Conservation (phyloP, 2,113 vertebrate genomes). For the Perca schrenkii region DNA sequence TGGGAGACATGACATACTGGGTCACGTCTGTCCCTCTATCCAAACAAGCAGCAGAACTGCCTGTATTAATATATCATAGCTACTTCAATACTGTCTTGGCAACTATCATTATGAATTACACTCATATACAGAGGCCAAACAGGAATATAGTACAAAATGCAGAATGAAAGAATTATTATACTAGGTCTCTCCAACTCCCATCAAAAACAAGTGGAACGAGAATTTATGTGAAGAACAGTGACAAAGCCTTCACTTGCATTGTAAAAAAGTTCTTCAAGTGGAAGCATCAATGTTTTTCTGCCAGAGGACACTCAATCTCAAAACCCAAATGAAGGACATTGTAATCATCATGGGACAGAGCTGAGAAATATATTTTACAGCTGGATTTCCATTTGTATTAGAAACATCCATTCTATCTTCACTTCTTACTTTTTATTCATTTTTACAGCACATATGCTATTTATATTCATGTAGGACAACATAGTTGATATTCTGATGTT, state of each 20-base stretch:
- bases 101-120: not conserved
- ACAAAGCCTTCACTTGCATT: slow-evolving; percentile 14
- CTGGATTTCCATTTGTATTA: not conserved
- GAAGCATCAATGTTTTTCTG: slow-evolving; percentile 11
- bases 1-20: slow-evolving; percentile 7
- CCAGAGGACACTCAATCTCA: not conserved
- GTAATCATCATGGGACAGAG: slow-evolving; percentile 9
- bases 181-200: not conserved
- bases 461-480: not conserved
- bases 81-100: slow-evolving; percentile 14
- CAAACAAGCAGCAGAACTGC: slow-evolving; percentile 5
- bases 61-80: slow-evolving; percentile 1
- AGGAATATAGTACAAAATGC: not conserved
- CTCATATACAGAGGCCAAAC: not conserved
- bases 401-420: not conserved
- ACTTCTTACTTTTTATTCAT: not conserved
- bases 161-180: not conserved
- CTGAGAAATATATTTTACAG: slow-evolving; percentile 4
- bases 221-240: not conserved
- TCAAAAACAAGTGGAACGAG: slow-evolving; percentile 18
- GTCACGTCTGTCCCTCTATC: not conserved
- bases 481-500: not conserved
- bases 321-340: slow-evolving; percentile 1
- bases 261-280: slow-evolving; percentile 20
- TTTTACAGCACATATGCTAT: not conserved